A percentile compares a stretch with the other conserved stretches of the same genome.
Evolutionary conservation across 2,888 invertebrate species (phyloP).

Genomic region (Alcis repandata): DNA sequence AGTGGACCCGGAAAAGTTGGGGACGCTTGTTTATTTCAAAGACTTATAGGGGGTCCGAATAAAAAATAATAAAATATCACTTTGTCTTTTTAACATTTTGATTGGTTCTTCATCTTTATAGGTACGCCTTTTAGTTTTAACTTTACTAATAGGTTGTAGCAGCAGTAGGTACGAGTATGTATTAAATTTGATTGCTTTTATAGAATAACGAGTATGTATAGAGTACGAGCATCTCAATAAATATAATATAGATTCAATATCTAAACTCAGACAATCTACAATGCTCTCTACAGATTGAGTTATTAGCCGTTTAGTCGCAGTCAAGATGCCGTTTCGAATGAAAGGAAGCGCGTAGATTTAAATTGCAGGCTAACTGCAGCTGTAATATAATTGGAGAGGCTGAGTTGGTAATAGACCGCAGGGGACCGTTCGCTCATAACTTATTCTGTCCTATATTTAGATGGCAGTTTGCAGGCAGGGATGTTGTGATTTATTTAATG

Average conservation of each 20-base stretch:
- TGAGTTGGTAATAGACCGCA: slow-evolving; percentile 65
- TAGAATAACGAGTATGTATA: too few species aligned
- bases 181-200: too few species aligned
- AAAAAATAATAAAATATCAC: not conserved
- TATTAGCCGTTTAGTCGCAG: slow-evolving; percentile 46
- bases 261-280: not conserved
- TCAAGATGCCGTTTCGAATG: slow-evolving; percentile 56
- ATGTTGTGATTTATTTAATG: slow-evolving; percentile 68
- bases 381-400: slow-evolving; percentile 74
- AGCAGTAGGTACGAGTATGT: too few species aligned
- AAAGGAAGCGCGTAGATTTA: slow-evolving; percentile 72
- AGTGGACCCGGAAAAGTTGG: slow-evolving; percentile 28
- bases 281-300: slow-evolving; percentile 37
- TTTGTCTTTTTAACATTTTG: not conserved
- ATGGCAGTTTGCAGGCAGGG: slow-evolving; percentile 60
- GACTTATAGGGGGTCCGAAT: not conserved
- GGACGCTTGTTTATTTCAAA: slow-evolving; percentile 13
- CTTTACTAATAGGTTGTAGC: not conserved
- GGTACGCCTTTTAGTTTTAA: not conserved
- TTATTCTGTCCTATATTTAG: slow-evolving; percentile 70
- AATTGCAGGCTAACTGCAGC: slow-evolving; percentile 71
- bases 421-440: slow-evolving; percentile 62
- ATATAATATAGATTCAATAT: not conserved
- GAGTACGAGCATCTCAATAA: too few species aligned
- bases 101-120: not conserved